phyloP scores from a whole-genome alignment of 2,113 vertebrate genomes.

The Pterocles burchelli region DNA sequence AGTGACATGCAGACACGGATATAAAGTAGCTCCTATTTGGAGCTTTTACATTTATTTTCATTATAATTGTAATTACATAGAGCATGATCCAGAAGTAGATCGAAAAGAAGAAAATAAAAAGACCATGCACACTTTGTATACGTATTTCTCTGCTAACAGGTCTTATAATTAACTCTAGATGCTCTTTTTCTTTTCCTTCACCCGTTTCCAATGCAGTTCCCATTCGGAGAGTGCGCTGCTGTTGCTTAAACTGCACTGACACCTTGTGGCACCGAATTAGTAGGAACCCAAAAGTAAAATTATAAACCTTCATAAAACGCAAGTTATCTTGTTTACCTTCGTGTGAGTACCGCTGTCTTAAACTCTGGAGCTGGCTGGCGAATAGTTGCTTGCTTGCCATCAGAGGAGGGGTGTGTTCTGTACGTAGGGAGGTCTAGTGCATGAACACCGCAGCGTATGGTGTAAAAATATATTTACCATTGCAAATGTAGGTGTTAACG shows the following conservation, averaged over 20 bases:
- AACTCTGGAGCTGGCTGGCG: rapidly evolving
- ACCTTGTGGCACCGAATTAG: constrained; percentile 75
- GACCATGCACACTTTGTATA: background rate
- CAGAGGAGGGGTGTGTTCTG: background rate
- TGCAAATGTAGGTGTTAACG: background rate
- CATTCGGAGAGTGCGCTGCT: background rate
- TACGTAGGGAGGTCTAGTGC: no score
- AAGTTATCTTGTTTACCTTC: background rate
- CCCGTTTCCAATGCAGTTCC: background rate
- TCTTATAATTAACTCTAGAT: background rate
- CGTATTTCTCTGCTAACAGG: constrained; percentile 5
- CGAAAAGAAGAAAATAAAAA: background rate
- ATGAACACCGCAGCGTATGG: background rate
- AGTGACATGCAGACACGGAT: background rate
- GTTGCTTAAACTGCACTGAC: constrained; percentile 81
- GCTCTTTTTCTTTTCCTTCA: background rate
- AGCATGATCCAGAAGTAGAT: background rate
- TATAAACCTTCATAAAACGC: background rate
- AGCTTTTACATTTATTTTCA: constrained; percentile 22
- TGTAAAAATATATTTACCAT: background rate
- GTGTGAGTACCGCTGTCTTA: background rate
- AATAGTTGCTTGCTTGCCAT: background rate
- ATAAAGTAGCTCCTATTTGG: background rate
- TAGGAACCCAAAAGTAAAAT: background rate
- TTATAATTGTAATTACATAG: background rate